Conservation (phyloP, 2,888 invertebrate genomes). For the Xestoiulus laeticollis region DNA sequence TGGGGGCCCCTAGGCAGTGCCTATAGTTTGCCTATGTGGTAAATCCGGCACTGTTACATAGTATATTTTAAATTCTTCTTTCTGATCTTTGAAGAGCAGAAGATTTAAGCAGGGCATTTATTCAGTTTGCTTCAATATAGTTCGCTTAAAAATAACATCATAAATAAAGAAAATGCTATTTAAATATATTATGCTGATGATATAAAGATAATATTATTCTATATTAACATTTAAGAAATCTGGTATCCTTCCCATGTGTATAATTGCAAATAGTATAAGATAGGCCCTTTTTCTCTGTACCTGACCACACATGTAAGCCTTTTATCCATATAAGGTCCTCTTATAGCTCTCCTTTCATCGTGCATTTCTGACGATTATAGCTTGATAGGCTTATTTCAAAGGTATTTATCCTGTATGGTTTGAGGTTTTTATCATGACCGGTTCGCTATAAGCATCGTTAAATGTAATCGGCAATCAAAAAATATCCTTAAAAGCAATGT, state of each 20-base stretch:
- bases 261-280: background rate
- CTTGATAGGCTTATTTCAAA: background rate
- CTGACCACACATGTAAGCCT: background rate
- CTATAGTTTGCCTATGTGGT: too few relatives aligned
- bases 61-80: too few relatives aligned
- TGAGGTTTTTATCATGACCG: background rate
- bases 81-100: too few relatives aligned
- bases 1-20: too few relatives aligned
- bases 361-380: background rate
- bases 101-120: too few relatives aligned
- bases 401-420: background rate
- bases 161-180: background rate
- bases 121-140: background rate
- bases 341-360: background rate
- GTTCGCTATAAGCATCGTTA: background rate
- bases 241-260: background rate
- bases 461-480: background rate
- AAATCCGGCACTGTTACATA: too few relatives aligned
- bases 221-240: background rate
- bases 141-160: background rate
- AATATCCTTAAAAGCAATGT: too few relatives aligned
- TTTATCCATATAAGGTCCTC: background rate
- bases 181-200: background rate
- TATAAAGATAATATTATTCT: background rate
- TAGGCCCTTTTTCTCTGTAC: background rate